Conservation (phyloP, 2,888 invertebrate species). For the Malthinus seriepunctatus region DNA sequence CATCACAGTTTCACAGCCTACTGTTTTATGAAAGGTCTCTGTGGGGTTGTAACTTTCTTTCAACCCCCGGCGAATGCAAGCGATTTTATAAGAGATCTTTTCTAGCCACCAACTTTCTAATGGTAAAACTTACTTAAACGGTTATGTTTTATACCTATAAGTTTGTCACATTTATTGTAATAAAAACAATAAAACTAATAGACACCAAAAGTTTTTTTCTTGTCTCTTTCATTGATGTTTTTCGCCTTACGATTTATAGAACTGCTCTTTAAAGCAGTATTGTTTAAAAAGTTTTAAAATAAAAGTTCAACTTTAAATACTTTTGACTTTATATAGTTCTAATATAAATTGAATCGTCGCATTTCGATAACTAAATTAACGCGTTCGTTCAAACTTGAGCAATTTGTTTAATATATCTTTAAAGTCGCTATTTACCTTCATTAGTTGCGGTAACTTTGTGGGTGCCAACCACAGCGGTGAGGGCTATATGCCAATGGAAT, state of each 20-base stretch:
- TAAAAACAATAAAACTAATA: slow-evolving; percentile 3
- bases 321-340: no score
- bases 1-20: slow-evolving; percentile 23
- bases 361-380: no score
- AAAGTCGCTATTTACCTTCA: slow-evolving; percentile 1
- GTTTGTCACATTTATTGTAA: slow-evolving; percentile 8
- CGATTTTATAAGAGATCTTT: slow-evolving; percentile 18
- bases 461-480: slow-evolving; percentile 3
- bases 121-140: slow-evolving; percentile 24
- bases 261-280: no score
- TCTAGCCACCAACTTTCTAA: slow-evolving; percentile 19
- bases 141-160: slow-evolving; percentile 15
- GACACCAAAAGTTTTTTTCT: no score
- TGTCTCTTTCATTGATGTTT: no score
- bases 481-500: slow-evolving; percentile 4
- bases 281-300: no score
- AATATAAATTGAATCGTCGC: no score
- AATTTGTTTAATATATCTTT: background rate
- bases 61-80: slow-evolving; percentile 18
- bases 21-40: slow-evolving; percentile 31
- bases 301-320: no score
- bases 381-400: no score
- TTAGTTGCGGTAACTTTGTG: slow-evolving; percentile 2
- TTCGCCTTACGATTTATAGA: no score
- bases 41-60: slow-evolving; percentile 28